Percentiles rank a stretch among this genome's conserved stretches.
These are phyloP conservation scores for Cephus runcator DNA, from an alignment of 2,888 invertebrate species.

Conservation along the genomic window DNA sequence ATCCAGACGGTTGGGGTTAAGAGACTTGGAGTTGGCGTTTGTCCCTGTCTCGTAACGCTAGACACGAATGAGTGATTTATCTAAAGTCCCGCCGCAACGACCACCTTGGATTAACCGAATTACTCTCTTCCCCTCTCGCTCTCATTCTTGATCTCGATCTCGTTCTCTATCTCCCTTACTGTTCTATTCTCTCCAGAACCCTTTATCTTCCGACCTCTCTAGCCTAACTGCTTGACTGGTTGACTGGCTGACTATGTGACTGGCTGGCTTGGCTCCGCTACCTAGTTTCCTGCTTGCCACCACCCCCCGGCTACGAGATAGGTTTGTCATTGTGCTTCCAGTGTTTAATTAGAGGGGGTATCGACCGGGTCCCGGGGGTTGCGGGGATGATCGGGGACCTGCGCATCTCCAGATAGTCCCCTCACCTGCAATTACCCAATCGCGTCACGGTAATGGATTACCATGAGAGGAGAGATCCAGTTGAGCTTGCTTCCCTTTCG, in stretches of 20 bases:
- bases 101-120: conserved; percentile 59
- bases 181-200: not conserved
- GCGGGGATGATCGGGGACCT: conserved; percentile 34
- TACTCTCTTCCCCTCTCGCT: conserved; percentile 35
- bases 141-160: conserved; percentile 14
- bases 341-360: conserved; percentile 61
- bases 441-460: conserved; percentile 60
- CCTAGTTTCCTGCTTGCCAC: not conserved
- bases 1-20: not conserved
- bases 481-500: not conserved
- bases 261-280: not conserved
- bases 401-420: conserved; percentile 54
- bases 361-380: conserved; percentile 41
- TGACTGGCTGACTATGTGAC: conserved; percentile 5
- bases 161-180: not conserved
- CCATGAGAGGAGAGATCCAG: conserved; percentile 37
- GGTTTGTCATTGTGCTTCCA: conserved; percentile 59
- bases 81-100: conserved; percentile 50
- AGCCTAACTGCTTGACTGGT: conserved; percentile 2
- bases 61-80: conserved; percentile 56
- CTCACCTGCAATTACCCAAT: conserved; percentile 61
- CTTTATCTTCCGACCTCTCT: conserved; percentile 14
- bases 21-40: conserved; percentile 15
- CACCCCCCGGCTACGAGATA: conserved; percentile 41
- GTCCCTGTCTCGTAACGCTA: conserved; percentile 27